Evolutionary conservation across 2,888 invertebrate species (phyloP), one percentile per base, ranked within the genome.

Genomic region (Caenorhabditis zanzibari): DNA sequence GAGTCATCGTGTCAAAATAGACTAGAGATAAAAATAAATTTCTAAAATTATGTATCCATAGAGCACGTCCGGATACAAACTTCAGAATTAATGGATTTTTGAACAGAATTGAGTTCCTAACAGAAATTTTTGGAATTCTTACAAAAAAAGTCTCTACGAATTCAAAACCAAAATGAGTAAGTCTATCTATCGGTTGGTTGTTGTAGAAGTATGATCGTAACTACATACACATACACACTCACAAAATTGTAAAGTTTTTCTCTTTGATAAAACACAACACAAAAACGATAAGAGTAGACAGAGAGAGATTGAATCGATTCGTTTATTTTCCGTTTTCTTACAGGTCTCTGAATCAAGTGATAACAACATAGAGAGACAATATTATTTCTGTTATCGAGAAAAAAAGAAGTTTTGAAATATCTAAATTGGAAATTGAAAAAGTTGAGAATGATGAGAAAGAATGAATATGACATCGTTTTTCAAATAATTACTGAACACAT

Each of bases 311-410:
- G 63, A 63, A 68, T 68, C 68, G 28, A 68, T 68, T 63, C 63
- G 63, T 63, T 52, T 54, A 32, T 66, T 66, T 66, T 68, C 35
- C 54, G 24, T 41, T 54, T n/a, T 68, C 68, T 68, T 68, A 68
- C 68, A 54, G 54, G 68, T 54, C 66, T 52, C 28, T 52, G 16
- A 24, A 38, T 54, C 41, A 24, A 52, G 41, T 44, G 63, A 63
- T 63, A 54, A 68, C 35, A 66, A 26, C 14, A 26, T 5, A 38
- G 5, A 38, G 38, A 56, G 3, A 56, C 56, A 56, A 49, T 49
- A 49, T 38, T 7, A 47, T 16, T 61, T 41, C 22, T 49, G 14
- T 19, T 22, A 2, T 19, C 6, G n/a, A 9, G 14, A 10, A 35
- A 59, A 58, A 38, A 35, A 59, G 32, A 38, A 24, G 41, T 61